Evolutionary conservation across 2,888 invertebrate genomes (phyloP).

Genomic region (Emmelina monodactyla): DNA sequence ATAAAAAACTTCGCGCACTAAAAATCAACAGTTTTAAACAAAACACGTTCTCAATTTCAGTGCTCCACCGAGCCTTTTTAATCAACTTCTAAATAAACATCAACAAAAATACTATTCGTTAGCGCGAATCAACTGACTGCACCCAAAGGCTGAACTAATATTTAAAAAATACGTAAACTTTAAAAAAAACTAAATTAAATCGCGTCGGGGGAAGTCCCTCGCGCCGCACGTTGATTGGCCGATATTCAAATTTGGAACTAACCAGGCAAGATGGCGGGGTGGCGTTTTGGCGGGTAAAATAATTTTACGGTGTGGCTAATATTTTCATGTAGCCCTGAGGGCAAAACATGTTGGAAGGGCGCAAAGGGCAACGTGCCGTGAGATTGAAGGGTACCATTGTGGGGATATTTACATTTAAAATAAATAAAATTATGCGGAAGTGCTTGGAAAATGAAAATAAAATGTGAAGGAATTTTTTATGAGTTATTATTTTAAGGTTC

Average conservation of each 20-base stretch:
- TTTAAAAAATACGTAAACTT: too few relatives aligned
- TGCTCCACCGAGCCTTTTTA: too few relatives aligned
- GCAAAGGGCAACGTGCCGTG: constrained; percentile 32
- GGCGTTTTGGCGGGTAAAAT: constrained; percentile 41
- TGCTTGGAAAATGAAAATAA: too few relatives aligned
- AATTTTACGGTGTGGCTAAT: constrained; percentile 53
- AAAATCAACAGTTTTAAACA: too few relatives aligned
- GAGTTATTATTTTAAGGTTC: too few relatives aligned
- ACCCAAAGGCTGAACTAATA: too few relatives aligned
- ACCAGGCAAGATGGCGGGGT: constrained; percentile 45
- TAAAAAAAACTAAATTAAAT: constrained; percentile 40
- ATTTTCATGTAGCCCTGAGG: constrained; percentile 44
- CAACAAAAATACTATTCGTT: too few relatives aligned
- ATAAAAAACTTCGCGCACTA: too few relatives aligned
- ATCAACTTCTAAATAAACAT: too few relatives aligned
- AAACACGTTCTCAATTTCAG: too few relatives aligned
- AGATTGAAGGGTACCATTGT: constrained; percentile 29
- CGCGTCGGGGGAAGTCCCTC: constrained; percentile 8
- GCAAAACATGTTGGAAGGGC: constrained; percentile 8
- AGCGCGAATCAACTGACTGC: too few relatives aligned
- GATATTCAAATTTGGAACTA: constrained; percentile 59
- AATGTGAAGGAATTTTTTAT: too few relatives aligned
- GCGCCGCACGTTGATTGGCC: constrained; percentile 56
- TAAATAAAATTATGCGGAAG: constrained; percentile 3
- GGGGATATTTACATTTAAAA: constrained; percentile 6